Conservation (phyloP, 2,113 vertebrate genomes). For the Gallinago undulata region DNA sequence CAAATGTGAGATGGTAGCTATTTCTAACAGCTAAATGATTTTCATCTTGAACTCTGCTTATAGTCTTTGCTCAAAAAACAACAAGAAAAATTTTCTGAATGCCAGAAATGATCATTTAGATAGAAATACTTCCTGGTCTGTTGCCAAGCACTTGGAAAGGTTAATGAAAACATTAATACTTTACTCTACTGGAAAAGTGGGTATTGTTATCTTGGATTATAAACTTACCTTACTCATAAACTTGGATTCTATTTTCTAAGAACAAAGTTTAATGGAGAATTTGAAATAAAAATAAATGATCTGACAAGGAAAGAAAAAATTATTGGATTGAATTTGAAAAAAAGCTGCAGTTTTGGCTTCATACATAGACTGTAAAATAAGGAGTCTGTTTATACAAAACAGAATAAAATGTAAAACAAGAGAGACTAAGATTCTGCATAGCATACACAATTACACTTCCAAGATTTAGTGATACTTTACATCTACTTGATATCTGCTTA, state of each 20-base stretch:
- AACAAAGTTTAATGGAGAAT: background rate
- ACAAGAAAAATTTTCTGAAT: background rate
- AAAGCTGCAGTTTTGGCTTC: background rate
- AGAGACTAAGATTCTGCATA: background rate
- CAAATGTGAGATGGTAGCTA: background rate
- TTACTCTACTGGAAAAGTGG: background rate
- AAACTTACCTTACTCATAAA: constrained; percentile 5
- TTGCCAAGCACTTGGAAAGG: background rate
- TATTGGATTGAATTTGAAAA: background rate
- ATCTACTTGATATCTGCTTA: background rate
- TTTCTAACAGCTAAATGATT: background rate
- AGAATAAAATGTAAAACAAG: background rate
- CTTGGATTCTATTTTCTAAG: background rate
- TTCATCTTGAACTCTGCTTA: background rate
- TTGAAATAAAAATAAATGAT: constrained; percentile 35
- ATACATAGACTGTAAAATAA: background rate
- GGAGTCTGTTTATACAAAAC: background rate
- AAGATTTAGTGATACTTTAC: background rate
- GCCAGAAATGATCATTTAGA: background rate
- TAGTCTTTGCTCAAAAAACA: background rate
- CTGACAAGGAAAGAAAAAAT: background rate
- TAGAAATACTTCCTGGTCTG: background rate
- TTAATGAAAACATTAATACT: background rate
- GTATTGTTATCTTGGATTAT: background rate
- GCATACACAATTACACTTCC: background rate